Evolutionary conservation across 1,140 invertebrate species (phyloP).

Genomic region (Phortica variegata): DNA sequence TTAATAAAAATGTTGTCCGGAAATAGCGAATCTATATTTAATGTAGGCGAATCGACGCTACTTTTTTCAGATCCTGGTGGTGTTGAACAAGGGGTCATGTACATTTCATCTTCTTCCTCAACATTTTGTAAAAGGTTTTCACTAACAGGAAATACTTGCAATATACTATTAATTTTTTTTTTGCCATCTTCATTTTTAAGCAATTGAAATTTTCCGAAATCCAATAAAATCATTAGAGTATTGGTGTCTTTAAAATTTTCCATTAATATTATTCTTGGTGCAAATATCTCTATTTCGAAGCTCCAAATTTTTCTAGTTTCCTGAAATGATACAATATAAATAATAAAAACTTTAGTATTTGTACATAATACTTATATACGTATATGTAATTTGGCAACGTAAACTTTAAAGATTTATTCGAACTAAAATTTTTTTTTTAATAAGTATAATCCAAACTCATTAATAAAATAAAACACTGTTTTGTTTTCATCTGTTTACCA

Average conservation of each 20-base stretch:
- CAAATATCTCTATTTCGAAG: conserved; percentile 86
- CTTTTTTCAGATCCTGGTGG: conserved; percentile 78
- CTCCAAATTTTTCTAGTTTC: conserved; percentile 77
- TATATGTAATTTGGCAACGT: no score
- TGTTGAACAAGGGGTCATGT: conserved; percentile 89
- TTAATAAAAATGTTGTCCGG: conserved; percentile 28
- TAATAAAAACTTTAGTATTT: not conserved
- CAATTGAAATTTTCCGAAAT: conserved; percentile 80
- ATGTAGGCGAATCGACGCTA: conserved; percentile 57
- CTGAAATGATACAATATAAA: conserved; percentile 58
- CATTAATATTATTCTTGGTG: conserved; percentile 87
- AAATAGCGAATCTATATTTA: conserved; percentile 18
- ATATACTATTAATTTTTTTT: conserved; percentile 17
- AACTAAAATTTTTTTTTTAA: not conserved
- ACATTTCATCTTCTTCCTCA: conserved; percentile 67
- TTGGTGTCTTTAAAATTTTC: conserved; percentile 78
- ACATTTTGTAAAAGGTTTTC: conserved; percentile 20
- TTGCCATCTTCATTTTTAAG: conserved; percentile 61
- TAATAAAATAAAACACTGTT: not conserved
- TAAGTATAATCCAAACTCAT: not conserved
- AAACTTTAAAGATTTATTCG: no score
- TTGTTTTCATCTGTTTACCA: not conserved
- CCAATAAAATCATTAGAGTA: conserved; percentile 78
- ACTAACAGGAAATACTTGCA: conserved; percentile 17
- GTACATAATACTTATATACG: conserved; percentile 1